Percentiles rank a stretch among this genome's conserved stretches.
Conservation (phyloP, 2,113 vertebrate species). For the Aphelocoma coerulescens region DNA sequence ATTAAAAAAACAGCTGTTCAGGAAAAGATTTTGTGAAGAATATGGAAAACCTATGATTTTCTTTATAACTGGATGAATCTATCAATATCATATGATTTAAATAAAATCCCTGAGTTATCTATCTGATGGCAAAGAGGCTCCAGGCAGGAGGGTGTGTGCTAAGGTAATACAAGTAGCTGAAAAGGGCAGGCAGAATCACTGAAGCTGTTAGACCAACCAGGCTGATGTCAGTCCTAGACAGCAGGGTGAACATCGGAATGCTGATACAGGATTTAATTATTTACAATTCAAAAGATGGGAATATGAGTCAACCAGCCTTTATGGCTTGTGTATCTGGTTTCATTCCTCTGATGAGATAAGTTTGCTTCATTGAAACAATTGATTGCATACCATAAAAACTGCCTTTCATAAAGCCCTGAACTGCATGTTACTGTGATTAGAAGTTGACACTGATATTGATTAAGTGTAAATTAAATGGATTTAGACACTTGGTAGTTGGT, state of each 20-base stretch:
- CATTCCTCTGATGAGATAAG: background rate
- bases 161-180: background rate
- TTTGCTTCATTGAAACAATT: background rate
- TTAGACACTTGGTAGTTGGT: background rate
- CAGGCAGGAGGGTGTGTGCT: background rate
- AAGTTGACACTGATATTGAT: background rate
- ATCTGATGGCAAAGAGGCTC: background rate
- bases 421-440: background rate
- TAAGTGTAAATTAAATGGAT: constrained; percentile 10
- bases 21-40: background rate
- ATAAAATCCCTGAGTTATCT: background rate
- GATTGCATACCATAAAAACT: background rate
- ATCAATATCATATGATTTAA: background rate
- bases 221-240: background rate
- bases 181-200: background rate
- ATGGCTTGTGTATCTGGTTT: background rate
- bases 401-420: background rate
- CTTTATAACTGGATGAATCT: background rate
- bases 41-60: background rate
- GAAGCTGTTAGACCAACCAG: background rate
- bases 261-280: background rate
- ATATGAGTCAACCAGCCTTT: background rate
- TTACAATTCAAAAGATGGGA: background rate
- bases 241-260: background rate
- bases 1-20: background rate